Conservation (phyloP, 2,113 vertebrate species). For the Ciconia stormi region DNA sequence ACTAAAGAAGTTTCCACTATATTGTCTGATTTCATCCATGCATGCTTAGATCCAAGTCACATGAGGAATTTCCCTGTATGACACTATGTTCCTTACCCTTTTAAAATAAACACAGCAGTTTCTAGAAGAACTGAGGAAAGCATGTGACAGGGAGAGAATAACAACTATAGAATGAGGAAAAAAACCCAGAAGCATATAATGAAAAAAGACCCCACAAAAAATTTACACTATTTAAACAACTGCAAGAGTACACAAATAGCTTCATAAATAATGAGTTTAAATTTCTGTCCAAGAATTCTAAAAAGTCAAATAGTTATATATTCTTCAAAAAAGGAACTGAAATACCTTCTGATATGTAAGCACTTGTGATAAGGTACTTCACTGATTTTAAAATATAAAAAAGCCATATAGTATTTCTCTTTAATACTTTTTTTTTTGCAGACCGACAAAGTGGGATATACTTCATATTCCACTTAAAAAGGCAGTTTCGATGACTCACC, state of each 20-base stretch:
- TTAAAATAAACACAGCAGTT: not conserved
- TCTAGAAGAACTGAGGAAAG: not conserved
- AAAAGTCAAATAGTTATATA: not conserved
- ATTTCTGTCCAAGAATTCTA: not conserved
- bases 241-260: not conserved
- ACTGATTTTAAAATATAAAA: not conserved
- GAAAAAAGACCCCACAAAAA: accelerated
- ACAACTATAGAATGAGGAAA: accelerated
- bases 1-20: not conserved
- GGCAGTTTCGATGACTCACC: constrained; percentile 62
- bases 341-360: not conserved
- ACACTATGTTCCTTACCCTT: not conserved
- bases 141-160: not conserved
- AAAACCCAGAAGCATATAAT: not conserved
- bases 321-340: not conserved
- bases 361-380: not conserved
- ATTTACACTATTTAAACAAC: not conserved
- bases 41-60: not conserved
- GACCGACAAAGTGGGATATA: not conserved
- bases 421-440: not conserved
- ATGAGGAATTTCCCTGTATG: not conserved
- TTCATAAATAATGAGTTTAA: not conserved
- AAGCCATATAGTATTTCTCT: not conserved
- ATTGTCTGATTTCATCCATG: not conserved
- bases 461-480: not conserved